Evolutionary conservation across 2,113 vertebrate genomes (phyloP).

Genomic region (Grallaria varia): DNA sequence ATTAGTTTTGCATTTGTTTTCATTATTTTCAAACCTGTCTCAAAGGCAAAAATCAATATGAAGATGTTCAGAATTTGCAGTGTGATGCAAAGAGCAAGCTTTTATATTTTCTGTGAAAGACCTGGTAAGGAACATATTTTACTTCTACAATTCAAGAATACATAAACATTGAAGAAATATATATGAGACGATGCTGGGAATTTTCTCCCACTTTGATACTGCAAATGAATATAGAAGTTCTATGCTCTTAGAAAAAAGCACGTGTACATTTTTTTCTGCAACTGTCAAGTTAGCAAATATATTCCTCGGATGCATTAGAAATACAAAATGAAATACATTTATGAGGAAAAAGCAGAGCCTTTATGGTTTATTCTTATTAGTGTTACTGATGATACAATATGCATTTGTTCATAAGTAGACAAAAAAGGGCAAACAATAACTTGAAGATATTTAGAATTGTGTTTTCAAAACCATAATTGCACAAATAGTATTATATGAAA

Average conservation of each 20-base stretch:
- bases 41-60: not conserved
- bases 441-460: not conserved
- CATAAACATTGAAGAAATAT: not conserved
- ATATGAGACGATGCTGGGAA: not conserved
- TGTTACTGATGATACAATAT: not conserved
- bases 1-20: not conserved
- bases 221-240: not conserved
- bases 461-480: not conserved
- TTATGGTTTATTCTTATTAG: not conserved
- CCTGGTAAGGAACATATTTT: not conserved
- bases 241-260: not conserved
- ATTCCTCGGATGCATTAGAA: not conserved
- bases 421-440: not conserved
- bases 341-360: not conserved
- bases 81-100: not conserved
- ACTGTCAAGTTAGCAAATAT: not conserved
- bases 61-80: not conserved
- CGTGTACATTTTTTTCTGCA: not conserved
- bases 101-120: slow-evolving; percentile 2
- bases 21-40: not conserved
- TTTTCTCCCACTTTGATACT: not conserved
- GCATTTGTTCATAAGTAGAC: not conserved
- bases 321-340: not conserved
- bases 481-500: not conserved
- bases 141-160: not conserved